phyloP scores from a whole-genome alignment of 2,113 vertebrate genomes.

The Callipepla californica region DNA sequence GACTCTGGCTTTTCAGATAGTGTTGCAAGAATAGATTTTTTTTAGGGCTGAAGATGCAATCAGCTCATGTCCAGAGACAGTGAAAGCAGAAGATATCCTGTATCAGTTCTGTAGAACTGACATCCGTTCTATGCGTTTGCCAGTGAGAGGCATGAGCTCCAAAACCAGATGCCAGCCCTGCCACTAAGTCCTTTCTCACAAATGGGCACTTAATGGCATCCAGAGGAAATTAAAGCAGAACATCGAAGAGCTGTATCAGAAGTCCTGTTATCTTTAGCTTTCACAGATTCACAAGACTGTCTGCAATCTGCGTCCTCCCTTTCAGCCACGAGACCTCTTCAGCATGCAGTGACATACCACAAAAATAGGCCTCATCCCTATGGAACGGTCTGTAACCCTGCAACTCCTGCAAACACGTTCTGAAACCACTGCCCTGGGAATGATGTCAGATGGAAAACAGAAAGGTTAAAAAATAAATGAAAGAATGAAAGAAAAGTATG shows the following conservation, averaged over 20 bases:
- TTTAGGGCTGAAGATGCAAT: not conserved
- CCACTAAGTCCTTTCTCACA: not conserved
- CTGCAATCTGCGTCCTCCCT: not conserved
- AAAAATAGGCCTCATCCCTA: not conserved
- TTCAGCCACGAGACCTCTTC: not conserved
- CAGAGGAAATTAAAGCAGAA: not conserved
- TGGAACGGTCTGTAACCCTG: not conserved
- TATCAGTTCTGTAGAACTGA: not conserved
- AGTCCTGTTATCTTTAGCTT: not conserved
- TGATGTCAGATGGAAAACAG: not conserved
- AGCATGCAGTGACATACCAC: not conserved
- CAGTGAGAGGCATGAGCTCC: not conserved
- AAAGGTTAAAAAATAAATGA: not conserved
- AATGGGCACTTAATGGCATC: not conserved
- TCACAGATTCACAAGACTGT: not conserved
- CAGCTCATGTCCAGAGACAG: not conserved
- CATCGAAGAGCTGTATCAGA: not conserved
- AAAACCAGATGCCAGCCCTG: not conserved
- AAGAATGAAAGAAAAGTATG: not conserved
- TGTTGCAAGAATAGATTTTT: rapidly evolving
- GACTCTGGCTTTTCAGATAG: not conserved
- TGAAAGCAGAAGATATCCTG: not conserved
- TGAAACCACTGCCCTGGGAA: not conserved
- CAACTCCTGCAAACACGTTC: not conserved
- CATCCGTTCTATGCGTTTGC: not conserved